Percentiles rank a stretch among this genome's conserved stretches.
Evolutionary conservation across 2,797 vertebrate genomes (phyloP).

Genomic region (Mionectes olivaceus): DNA sequence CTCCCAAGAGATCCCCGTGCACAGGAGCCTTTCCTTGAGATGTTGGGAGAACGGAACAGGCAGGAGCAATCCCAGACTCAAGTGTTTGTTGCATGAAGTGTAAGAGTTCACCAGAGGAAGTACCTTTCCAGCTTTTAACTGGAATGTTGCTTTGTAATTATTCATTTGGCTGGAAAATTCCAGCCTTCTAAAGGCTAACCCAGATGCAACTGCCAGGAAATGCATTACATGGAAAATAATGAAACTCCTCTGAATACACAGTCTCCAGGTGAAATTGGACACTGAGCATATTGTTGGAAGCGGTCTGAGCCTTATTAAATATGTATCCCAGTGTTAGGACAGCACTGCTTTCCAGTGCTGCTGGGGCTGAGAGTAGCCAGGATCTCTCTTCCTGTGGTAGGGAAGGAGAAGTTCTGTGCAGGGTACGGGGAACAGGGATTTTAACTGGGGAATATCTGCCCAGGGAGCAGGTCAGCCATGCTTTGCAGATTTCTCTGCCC

Average conservation of each 20-base stretch:
- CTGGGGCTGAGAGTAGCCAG: background rate
- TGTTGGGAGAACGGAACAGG: background rate
- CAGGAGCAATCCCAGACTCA: background rate
- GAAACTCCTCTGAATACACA: background rate
- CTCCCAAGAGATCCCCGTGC: background rate
- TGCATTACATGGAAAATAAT: constrained; percentile 39
- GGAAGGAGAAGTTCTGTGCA: background rate
- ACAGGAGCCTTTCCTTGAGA: background rate
- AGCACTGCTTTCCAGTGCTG: background rate
- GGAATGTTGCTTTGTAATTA: constrained; percentile 13
- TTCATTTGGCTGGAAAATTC: constrained; percentile 40
- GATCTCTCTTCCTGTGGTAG: background rate
- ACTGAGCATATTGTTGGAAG: background rate
- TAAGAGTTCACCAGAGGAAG: background rate
- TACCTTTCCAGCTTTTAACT: constrained; percentile 23
- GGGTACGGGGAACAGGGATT: background rate
- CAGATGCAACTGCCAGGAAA: constrained; percentile 32
- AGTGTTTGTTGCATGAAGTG: background rate
- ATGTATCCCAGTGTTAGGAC: background rate
- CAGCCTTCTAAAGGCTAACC: background rate
- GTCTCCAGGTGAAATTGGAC: background rate
- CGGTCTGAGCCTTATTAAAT: background rate
- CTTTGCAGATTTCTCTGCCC: background rate
- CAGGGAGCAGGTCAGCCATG: background rate
- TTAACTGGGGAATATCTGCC: background rate